Conservation (phyloP, 2,888 invertebrate species). For the Sinotaia quadrata region DNA sequence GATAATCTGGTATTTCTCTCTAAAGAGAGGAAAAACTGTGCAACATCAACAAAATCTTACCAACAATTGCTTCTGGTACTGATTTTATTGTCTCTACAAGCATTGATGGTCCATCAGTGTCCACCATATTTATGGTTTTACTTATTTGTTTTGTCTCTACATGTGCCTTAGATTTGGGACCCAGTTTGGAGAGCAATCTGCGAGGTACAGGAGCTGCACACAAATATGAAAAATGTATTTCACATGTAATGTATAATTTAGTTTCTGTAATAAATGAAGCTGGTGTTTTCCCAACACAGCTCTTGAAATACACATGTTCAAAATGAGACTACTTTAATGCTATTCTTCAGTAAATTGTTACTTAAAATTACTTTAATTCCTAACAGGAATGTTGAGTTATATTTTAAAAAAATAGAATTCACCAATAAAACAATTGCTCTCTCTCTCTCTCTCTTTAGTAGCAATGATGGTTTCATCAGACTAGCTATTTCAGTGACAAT, state of each 20-base stretch:
- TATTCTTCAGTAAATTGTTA: too few species aligned
- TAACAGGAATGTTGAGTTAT: too few species aligned
- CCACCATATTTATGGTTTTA: background rate
- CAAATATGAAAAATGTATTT: constrained; percentile 46
- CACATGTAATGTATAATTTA: too few species aligned
- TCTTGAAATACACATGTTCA: constrained; percentile 19
- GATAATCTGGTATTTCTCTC: too few species aligned
- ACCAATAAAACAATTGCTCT: too few species aligned
- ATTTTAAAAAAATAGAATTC: too few species aligned
- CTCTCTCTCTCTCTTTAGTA: too few species aligned
- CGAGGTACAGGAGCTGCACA: constrained; percentile 48
- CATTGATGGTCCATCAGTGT: constrained; percentile 2
- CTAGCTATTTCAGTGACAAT: too few species aligned
- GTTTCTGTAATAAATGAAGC: too few species aligned
- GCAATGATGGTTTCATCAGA: too few species aligned
- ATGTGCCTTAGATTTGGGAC: constrained; percentile 4
- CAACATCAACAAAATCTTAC: constrained; percentile 1
- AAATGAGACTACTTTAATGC: background rate
- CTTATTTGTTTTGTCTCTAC: background rate
- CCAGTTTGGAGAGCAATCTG: constrained; percentile 5
- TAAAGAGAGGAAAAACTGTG: too few species aligned
- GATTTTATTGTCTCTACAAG: constrained; percentile 2
- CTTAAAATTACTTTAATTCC: too few species aligned
- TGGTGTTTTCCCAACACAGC: constrained; percentile 43
- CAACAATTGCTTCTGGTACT: constrained; percentile 20